Conservation (phyloP, 2,797 vertebrate genomes). For the Steatocranus sp. region DNA sequence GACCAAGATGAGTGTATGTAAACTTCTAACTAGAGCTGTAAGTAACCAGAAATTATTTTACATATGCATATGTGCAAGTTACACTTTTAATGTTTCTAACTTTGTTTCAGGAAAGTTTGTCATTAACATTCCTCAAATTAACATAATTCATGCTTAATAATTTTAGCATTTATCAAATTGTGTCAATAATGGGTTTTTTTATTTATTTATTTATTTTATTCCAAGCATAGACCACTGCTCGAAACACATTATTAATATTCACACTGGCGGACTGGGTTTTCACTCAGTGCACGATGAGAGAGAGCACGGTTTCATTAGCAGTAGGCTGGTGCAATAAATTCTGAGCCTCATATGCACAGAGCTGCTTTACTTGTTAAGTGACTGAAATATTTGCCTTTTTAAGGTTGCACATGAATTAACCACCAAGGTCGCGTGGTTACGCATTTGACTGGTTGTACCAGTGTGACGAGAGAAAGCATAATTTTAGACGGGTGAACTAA, state of each 20-base stretch:
- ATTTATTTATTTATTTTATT: too few relatives aligned
- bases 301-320: background rate
- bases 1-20: background rate
- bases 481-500: background rate
- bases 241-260: background rate
- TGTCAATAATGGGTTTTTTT: background rate
- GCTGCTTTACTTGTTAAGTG: background rate
- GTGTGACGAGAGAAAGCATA: background rate
- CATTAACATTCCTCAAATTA: background rate
- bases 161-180: background rate
- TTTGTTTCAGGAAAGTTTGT: background rate
- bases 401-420: conserved; percentile 10
- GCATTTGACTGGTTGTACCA: background rate
- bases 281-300: background rate
- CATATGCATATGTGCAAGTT: background rate
- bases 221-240: background rate
- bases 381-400: conserved; percentile 8
- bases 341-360: background rate
- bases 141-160: background rate
- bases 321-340: background rate
- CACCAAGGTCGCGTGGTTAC: background rate
- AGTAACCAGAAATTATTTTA: background rate
- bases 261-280: background rate
- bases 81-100: background rate
- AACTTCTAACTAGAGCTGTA: background rate